These are phyloP conservation scores for Xanthia icteritia DNA, from an alignment of 2,888 invertebrate species.

Conservation along the genomic window DNA sequence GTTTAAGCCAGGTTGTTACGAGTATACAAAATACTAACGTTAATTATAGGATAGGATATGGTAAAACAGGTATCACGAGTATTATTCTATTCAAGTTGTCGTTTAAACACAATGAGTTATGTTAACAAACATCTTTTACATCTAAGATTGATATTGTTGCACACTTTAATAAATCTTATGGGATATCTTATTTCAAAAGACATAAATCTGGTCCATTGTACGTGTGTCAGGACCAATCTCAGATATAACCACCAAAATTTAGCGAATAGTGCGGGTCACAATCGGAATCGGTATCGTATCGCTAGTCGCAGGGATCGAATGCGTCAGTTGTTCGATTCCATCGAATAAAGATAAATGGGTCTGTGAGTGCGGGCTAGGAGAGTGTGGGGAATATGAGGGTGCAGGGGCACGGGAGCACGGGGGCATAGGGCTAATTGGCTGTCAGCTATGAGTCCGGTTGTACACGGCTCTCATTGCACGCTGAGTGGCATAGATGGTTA, in stretches of 20 bases:
- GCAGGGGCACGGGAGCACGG: constrained; percentile 68
- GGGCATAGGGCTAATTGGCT: constrained; percentile 87
- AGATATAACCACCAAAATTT: constrained; percentile 70
- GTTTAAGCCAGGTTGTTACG: constrained; percentile 28
- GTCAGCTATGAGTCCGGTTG: constrained; percentile 86
- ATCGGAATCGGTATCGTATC: constrained; percentile 74
- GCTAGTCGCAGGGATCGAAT: constrained; percentile 76
- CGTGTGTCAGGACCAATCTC: constrained; percentile 77
- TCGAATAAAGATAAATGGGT: constrained; percentile 88
- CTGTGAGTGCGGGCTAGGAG: constrained; percentile 78
- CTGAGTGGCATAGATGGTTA: constrained; percentile 75
- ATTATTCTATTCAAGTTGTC: constrained; percentile 21
- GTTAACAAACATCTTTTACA: constrained; percentile 38
- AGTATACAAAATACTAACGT: constrained; percentile 19
- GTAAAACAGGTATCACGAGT: constrained; percentile 17
- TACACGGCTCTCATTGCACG: constrained; percentile 71
- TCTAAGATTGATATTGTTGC: constrained; percentile 67
- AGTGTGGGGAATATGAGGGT: constrained; percentile 70
- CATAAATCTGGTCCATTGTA: constrained; percentile 79
- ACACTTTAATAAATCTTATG: constrained; percentile 74
- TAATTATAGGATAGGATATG: constrained; percentile 25
- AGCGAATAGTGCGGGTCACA: constrained; percentile 70
- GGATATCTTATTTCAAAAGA: constrained; percentile 77
- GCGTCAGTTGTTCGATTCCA: constrained; percentile 81
- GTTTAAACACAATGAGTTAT: constrained; percentile 31